A percentile compares a stretch with the other conserved stretches of the same genome.
Evolutionary conservation across 2,797 vertebrate species (phyloP).

Genomic region (Chrosomus eos): DNA sequence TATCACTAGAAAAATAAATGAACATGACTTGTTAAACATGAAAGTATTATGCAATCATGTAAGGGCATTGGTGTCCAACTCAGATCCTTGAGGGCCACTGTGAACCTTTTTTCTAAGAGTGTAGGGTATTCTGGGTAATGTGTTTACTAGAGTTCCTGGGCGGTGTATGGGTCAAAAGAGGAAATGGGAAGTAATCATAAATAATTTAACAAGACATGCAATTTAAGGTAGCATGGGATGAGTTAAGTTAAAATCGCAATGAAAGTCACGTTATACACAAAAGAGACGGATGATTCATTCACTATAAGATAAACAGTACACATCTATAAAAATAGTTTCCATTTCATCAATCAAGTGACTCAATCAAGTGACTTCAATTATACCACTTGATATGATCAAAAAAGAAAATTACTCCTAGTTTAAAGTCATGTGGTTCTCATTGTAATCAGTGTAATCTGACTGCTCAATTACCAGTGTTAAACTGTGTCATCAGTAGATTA

Average conservation of each 20-base stretch:
- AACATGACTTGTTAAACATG: not conserved
- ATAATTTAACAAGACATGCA: not conserved
- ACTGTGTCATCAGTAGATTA: not conserved
- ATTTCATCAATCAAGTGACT: not conserved
- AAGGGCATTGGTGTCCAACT: not conserved
- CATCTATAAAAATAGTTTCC: not conserved
- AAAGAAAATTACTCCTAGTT: not conserved
- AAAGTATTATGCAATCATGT: not conserved
- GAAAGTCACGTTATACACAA: not conserved
- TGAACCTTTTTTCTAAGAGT: not conserved
- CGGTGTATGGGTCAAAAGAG: not conserved
- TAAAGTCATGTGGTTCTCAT: not conserved
- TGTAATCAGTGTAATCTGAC: conserved; percentile 8
- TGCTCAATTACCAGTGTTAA: conserved; percentile 4
- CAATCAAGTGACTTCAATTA: not conserved
- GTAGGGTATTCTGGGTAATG: not conserved
- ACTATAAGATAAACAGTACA: not conserved
- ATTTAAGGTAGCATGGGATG: not conserved
- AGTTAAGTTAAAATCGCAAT: not conserved
- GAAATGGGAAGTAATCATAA: not conserved
- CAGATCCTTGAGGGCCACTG: not conserved
- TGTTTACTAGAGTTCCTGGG: not conserved
- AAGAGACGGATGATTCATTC: not conserved
- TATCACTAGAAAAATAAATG: not conserved
- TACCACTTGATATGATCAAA: conserved; percentile 2